Evolutionary conservation across 64 coral and sea anemone genomes (phyloP), one percentile per base, ranked within the genome.

Genomic region (Platygyra sinensis): DNA sequence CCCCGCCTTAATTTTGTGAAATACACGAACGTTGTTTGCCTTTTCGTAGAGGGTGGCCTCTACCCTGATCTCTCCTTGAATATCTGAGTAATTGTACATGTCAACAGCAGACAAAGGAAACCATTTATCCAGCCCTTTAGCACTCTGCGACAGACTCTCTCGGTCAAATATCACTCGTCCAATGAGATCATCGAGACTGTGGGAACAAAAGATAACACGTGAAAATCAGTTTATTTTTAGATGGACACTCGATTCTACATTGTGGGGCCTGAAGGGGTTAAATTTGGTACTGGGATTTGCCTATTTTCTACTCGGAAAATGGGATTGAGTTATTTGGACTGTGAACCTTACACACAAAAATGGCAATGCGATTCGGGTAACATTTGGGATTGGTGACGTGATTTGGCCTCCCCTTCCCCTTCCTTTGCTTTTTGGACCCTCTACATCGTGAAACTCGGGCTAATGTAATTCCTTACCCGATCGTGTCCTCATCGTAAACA

Each of bases 401-500:
- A 5, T 5, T 39, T 0, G 5, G 38, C 38, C 38, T 5, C 38
- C 38, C 38, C 5, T 5, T 5, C 38, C 38, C 2, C 2, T 5
- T 5, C 5, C 38, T 39, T 5, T 5, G 38, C 38, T 39, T 39
- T 39, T 39, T 39, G 42, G 42, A 8, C 42, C 42, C 42, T 46
- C 0, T 46, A 5, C 42, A 46, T 46, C 7, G 5, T 27, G 18
- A 36, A 76, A 17, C 22, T 5, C 17, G 29, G 17, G 17, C 17
- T 9, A 2, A 27, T 24, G 15, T 8, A 18, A n/a, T 1, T 36
- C 19, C 91, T 92, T 89, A 98, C 95, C 93, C 80, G 52, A 94
- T 85, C 16, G 96, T 94, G 52, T 98, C 96, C 60, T 98, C 93
- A 30, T 98, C 96, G 27, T 80, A 98, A 30, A 95, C 90, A 38